phyloP scores from a whole-genome alignment of 2,888 invertebrate species.

The Rhagonycha lutea region DNA sequence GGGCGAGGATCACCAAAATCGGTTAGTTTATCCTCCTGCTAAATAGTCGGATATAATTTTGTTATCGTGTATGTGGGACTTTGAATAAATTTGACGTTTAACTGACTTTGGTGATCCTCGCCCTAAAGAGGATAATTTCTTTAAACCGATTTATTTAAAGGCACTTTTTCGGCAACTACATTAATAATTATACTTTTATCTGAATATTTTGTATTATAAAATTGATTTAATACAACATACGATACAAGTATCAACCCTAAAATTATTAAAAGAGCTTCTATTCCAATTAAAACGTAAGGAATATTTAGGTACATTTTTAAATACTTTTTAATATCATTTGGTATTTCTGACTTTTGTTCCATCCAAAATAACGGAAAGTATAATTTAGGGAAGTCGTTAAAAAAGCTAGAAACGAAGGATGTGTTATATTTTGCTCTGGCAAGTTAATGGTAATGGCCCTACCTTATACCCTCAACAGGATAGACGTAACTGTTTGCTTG shows the following conservation, averaged over 20 bases:
- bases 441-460: slow-evolving; percentile 43
- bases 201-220: neutral
- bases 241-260: neutral
- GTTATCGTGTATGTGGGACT: no score
- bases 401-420: slow-evolving; percentile 60
- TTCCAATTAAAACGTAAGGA: neutral
- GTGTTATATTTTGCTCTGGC: slow-evolving; percentile 41
- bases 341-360: slow-evolving; percentile 67
- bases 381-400: slow-evolving; percentile 66
- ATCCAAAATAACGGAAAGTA: slow-evolving; percentile 81
- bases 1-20: no score
- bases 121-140: no score
- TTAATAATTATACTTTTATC: no score
- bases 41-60: no score
- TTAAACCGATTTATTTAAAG: neutral
- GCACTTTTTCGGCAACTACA: neutral
- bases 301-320: neutral
- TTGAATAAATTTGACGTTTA: no score
- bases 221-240: neutral
- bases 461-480: slow-evolving; percentile 66
- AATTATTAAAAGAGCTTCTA: neutral
- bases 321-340: slow-evolving; percentile 48
- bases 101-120: no score
- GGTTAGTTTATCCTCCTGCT: no score
- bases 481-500: slow-evolving; percentile 78